Evolutionary conservation across 2,888 invertebrate genomes (phyloP).

Genomic region (Lathronympha strigana): DNA sequence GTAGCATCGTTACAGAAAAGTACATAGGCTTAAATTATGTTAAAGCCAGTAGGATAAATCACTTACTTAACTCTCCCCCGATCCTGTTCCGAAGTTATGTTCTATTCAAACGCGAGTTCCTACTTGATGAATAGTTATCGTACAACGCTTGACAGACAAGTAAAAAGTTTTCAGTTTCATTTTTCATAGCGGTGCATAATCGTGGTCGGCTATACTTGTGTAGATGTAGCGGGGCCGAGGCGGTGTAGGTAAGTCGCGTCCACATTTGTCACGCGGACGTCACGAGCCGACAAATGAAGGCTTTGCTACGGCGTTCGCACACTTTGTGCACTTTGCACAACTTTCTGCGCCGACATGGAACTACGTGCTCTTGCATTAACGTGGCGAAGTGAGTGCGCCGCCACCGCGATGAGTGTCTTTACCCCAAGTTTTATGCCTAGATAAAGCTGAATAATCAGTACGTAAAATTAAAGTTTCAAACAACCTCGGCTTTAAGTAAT

Average conservation of each 20-base stretch:
- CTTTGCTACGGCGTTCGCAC: slow-evolving; percentile 78
- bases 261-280: slow-evolving; percentile 83
- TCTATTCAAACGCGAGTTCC: slow-evolving; percentile 33
- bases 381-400: slow-evolving; percentile 69
- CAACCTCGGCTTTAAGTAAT: slow-evolving; percentile 42
- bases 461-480: slow-evolving; percentile 58
- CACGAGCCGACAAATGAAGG: slow-evolving; percentile 84
- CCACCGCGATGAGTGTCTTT: slow-evolving; percentile 74
- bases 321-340: slow-evolving; percentile 82
- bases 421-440: slow-evolving; percentile 74
- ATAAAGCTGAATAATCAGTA: slow-evolving; percentile 77
- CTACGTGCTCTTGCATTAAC: slow-evolving; percentile 83
- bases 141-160: slow-evolving; percentile 51
- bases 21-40: slow-evolving; percentile 72
- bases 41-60: slow-evolving; percentile 65
- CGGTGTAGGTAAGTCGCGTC: slow-evolving; percentile 69
- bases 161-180: slow-evolving; percentile 61
- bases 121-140: slow-evolving; percentile 39
- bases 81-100: slow-evolving; percentile 32
- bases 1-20: slow-evolving; percentile 73
- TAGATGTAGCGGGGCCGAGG: slow-evolving; percentile 47
- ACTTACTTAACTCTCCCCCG: slow-evolving; percentile 52
- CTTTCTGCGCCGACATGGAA: slow-evolving; percentile 79
- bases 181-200: slow-evolving; percentile 75
- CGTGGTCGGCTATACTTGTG: slow-evolving; percentile 47